A percentile compares a stretch with the other conserved stretches of the same genome.
Evolutionary conservation across 1,140 invertebrate genomes (phyloP).

Genomic region (Hydropsyche tenuis): DNA sequence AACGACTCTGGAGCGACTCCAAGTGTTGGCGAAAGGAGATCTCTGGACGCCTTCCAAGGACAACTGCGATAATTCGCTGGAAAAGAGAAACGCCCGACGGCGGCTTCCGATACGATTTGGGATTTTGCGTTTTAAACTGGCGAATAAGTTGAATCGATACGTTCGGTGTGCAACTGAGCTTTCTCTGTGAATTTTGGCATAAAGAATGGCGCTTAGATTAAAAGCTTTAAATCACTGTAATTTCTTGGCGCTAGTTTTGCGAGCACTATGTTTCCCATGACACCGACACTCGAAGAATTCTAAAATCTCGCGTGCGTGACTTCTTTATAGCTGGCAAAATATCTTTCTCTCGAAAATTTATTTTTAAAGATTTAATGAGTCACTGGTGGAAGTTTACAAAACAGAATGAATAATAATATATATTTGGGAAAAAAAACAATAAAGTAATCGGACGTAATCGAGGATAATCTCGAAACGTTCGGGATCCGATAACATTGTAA

Average conservation of each 20-base stretch:
- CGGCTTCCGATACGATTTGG: too few relatives aligned
- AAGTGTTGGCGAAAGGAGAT: conserved; percentile 88
- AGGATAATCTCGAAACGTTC: too few relatives aligned
- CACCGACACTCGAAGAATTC: conserved; percentile 13
- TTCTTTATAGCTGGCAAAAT: background rate
- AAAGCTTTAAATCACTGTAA: conserved; percentile 23
- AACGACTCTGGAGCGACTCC: conserved; percentile 11
- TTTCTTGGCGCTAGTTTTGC: background rate
- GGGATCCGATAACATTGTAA: too few relatives aligned
- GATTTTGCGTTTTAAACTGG: too few relatives aligned
- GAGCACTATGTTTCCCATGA: background rate
- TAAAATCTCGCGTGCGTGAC: background rate
- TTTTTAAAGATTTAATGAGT: conserved; percentile 7
- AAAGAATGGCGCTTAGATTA: too few relatives aligned
- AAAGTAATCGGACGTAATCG: too few relatives aligned
- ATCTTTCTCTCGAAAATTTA: conserved; percentile 15
- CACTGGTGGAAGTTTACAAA: conserved; percentile 19
- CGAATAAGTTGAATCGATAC: too few relatives aligned
- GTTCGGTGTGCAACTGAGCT: too few relatives aligned
- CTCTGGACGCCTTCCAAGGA: conserved; percentile 91
- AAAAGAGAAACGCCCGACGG: background rate
- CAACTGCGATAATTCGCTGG: conserved; percentile 60
- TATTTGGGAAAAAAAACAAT: too few relatives aligned
- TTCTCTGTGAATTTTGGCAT: too few relatives aligned
- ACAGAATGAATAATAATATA: background rate